phyloP scores from a whole-genome alignment of 35 echinoderm and acorn worm genomes.

The Eucidaris tribuloides region DNA sequence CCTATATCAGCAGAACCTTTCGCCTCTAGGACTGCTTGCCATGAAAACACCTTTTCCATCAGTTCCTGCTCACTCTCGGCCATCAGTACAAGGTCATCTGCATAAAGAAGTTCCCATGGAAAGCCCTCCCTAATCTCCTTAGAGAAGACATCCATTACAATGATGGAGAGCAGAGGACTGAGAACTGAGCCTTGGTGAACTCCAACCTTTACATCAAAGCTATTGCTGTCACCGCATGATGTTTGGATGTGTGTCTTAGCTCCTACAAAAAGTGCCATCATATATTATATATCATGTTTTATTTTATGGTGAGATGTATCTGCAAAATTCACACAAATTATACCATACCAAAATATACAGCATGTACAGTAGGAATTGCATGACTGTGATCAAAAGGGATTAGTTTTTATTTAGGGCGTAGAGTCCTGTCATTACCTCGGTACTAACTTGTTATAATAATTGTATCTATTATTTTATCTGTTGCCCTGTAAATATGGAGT shows the following conservation, averaged over 20 bases:
- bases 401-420: too few relatives aligned
- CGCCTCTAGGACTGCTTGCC: background rate
- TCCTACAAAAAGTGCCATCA: background rate
- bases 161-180: conserved; percentile 20
- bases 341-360: too few relatives aligned
- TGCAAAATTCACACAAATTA: too few relatives aligned
- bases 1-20: conserved; percentile 20
- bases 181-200: conserved; percentile 45
- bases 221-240: background rate
- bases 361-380: too few relatives aligned
- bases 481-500: too few relatives aligned
- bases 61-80: conserved; percentile 9
- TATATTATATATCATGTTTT: too few relatives aligned
- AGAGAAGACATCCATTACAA: background rate
- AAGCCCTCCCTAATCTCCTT: background rate
- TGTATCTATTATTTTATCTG: too few relatives aligned
- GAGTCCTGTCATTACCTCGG: too few relatives aligned
- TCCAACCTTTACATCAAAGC: conserved; percentile 4
- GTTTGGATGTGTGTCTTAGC: conserved; percentile 2
- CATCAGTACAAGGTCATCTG: conserved; percentile 41
- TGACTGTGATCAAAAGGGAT: too few relatives aligned
- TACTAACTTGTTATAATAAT: too few relatives aligned
- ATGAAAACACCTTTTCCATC: background rate
- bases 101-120: conserved; percentile 20
- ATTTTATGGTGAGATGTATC: too few relatives aligned